Evolutionary conservation across 2,113 vertebrate genomes (phyloP).

Genomic region (Circaetus gallicus): DNA sequence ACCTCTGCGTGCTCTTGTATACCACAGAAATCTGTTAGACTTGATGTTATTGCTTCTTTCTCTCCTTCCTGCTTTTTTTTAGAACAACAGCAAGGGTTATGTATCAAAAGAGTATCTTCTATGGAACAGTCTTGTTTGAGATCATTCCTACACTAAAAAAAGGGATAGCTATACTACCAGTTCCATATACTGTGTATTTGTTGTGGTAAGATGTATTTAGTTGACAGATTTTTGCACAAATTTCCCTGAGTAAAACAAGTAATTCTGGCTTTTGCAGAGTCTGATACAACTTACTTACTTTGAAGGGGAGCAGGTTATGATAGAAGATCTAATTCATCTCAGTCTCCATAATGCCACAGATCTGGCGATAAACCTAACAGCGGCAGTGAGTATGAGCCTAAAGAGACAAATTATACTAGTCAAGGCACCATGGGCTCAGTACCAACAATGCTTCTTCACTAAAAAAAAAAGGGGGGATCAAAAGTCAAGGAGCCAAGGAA

Average conservation of each 20-base stretch:
- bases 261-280: not conserved
- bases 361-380: not conserved
- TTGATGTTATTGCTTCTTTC: not conserved
- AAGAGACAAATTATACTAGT: not conserved
- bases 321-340: not conserved
- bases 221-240: not conserved
- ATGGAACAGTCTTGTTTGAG: not conserved
- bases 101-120: not conserved
- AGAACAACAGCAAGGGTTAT: not conserved
- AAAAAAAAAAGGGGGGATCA: not conserved
- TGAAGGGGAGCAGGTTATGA: not conserved
- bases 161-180: not conserved
- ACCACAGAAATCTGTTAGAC: not conserved
- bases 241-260: not conserved
- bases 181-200: not conserved
- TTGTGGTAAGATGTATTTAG: not conserved
- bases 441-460: not conserved
- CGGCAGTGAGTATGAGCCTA: not conserved
- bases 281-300: not conserved
- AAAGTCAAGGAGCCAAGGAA: not conserved
- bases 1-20: not conserved
- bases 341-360: not conserved
- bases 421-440: not conserved
- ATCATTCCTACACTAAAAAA: not conserved
- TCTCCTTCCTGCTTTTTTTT: not conserved